phyloP scores from a whole-genome alignment of 1,140 invertebrate species.

The Atopsyche davidsoni region DNA sequence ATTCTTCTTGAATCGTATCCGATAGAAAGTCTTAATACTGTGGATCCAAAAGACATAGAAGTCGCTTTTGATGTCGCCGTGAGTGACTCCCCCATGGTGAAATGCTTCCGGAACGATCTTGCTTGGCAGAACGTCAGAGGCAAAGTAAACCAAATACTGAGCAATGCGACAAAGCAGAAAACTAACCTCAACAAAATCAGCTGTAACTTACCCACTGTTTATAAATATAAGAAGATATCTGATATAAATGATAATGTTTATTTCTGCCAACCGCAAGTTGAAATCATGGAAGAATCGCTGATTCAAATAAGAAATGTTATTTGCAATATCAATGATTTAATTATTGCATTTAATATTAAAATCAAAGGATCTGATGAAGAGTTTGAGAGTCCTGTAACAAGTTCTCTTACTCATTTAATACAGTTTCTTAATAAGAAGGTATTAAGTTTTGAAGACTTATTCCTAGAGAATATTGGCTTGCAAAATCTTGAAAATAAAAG shows the following conservation, averaged over 20 bases:
- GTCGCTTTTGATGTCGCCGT: conserved; percentile 38
- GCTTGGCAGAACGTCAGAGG: conserved; percentile 45
- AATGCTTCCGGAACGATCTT: conserved; percentile 46
- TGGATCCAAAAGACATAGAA: conserved; percentile 20
- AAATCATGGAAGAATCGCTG: conserved; percentile 36
- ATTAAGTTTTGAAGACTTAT: no score
- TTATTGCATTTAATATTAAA: conserved; percentile 37
- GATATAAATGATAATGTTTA: conserved; percentile 28
- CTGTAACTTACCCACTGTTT: conserved; percentile 32
- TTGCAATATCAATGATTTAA: conserved; percentile 34
- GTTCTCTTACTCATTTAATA: conserved; percentile 35
- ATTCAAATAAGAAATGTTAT: conserved; percentile 36
- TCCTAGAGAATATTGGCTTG: no score
- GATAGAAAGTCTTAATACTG: conserved; percentile 34
- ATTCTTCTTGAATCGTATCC: conserved; percentile 57
- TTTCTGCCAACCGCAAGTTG: conserved; percentile 38
- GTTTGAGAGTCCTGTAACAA: conserved; percentile 39
- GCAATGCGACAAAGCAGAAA: conserved; percentile 42
- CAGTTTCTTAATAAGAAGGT: conserved; percentile 30
- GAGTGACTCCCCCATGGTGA: conserved; percentile 43
- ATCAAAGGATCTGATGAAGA: conserved; percentile 28
- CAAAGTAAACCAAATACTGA: conserved; percentile 41
- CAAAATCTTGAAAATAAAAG: background rate
- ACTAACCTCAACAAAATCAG: conserved; percentile 37
- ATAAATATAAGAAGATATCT: conserved; percentile 31